Conservation (phyloP, 2,888 invertebrate species). For the Abrostola tripartita region DNA sequence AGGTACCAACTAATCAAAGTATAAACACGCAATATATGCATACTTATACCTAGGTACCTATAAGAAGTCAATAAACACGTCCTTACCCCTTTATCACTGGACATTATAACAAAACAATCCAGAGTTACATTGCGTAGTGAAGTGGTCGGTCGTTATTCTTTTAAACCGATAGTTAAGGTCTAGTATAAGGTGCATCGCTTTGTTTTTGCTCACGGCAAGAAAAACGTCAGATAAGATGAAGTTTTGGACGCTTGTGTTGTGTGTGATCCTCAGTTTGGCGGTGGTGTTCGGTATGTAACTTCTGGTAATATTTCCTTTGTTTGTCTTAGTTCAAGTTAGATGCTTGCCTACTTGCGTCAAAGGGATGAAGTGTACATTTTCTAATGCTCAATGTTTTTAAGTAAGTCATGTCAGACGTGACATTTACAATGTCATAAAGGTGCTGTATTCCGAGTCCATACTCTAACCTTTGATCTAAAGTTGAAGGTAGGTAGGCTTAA, state of each 20-base stretch:
- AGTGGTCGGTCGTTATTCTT: constrained; percentile 25
- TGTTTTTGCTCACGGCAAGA: constrained; percentile 8
- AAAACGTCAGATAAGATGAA: constrained; percentile 35
- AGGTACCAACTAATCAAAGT: constrained; percentile 18
- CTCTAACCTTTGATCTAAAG: no score
- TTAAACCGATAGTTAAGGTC: constrained; percentile 15
- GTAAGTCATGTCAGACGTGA: no score
- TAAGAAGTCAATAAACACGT: constrained; percentile 4
- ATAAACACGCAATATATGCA: constrained; percentile 15
- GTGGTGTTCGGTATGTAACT: constrained; percentile 33
- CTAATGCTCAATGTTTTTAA: no score
- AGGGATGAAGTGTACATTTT: not conserved
- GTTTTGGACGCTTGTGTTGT: constrained; percentile 33
- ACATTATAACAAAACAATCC: constrained; percentile 28
- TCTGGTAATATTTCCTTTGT: not conserved
- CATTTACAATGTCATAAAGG: no score
- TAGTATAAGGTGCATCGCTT: constrained; percentile 21
- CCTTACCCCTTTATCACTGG: constrained; percentile 33
- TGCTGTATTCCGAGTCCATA: no score
- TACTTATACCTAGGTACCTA: not conserved
- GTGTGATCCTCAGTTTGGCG: constrained; percentile 31
- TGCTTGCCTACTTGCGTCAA: not conserved
- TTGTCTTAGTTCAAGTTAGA: not conserved
- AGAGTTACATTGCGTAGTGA: constrained; percentile 35
- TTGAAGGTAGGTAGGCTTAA: no score